These are phyloP conservation scores for Gambusia yucatana DNA, from an alignment of 2,797 vertebrate species.

Conservation along the genomic window DNA sequence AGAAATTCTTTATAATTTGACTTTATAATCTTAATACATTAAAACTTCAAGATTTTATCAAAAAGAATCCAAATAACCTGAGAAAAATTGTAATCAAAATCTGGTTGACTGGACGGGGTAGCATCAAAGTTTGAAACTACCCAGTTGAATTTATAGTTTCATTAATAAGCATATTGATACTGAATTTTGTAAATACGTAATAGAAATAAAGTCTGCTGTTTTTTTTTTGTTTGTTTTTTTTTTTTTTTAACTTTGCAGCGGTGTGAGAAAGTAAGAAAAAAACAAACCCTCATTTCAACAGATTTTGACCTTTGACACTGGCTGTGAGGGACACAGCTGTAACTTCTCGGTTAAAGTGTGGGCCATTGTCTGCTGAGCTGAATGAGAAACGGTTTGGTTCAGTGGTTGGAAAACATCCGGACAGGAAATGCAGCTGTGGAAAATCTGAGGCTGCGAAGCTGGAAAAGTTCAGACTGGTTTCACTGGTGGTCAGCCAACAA, in stretches of 20 bases:
- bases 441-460: constrained; percentile 33
- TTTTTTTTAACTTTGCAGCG: constrained; percentile 3
- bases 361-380: constrained; percentile 47
- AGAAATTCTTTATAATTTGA: neutral
- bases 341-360: constrained; percentile 25
- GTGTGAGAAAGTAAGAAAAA: neutral
- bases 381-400: constrained; percentile 28
- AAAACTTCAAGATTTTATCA: neutral
- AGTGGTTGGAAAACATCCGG: constrained; percentile 45
- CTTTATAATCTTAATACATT: too few relatives aligned
- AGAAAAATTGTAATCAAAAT: neutral
- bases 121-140: neutral
- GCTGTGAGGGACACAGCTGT: constrained; percentile 53
- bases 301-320: constrained; percentile 27
- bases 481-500: constrained; percentile 1
- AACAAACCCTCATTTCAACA: neutral
- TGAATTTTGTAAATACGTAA: neutral
- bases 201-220: neutral
- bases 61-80: neutral
- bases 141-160: neutral
- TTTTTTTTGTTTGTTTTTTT: neutral
- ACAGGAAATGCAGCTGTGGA: constrained; percentile 51
- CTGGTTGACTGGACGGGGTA: too few relatives aligned
- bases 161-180: neutral
- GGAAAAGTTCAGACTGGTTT: constrained; percentile 8